A percentile compares a stretch with the other conserved stretches of the same genome.
Conservation (phyloP, 2,113 vertebrate genomes). For the Plotosus lineatus region DNA sequence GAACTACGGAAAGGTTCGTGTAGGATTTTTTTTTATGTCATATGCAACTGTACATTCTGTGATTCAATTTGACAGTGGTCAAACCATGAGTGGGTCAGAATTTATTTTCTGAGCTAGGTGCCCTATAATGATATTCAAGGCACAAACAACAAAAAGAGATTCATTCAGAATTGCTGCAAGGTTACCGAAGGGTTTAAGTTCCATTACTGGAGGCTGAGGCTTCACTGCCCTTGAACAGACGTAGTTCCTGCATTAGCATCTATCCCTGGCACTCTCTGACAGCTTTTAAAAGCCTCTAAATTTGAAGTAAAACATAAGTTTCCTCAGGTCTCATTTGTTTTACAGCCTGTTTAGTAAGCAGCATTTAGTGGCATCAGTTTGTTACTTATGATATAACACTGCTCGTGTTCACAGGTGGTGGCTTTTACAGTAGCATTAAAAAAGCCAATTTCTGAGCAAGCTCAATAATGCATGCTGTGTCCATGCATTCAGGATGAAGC, state of each 20-base stretch:
- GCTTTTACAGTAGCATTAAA: constrained; percentile 63
- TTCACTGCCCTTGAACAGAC: constrained; percentile 48
- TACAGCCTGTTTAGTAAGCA: constrained; percentile 52
- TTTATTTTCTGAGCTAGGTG: too few species aligned
- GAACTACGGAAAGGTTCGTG: too few species aligned
- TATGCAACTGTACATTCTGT: too few species aligned
- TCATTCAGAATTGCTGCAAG: too few species aligned
- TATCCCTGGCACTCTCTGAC: constrained; percentile 44
- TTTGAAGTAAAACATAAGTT: constrained; percentile 61
- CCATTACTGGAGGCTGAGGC: too few species aligned
- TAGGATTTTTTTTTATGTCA: too few species aligned
- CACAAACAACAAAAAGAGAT: too few species aligned
- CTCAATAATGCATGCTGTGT: constrained; percentile 53
- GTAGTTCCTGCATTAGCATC: constrained; percentile 57
- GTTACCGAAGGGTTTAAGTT: too few species aligned
- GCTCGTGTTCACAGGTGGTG: constrained; percentile 48
- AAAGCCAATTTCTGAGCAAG: constrained; percentile 55
- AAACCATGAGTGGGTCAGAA: too few species aligned
- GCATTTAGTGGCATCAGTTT: constrained; percentile 58
- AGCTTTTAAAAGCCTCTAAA: constrained; percentile 46
- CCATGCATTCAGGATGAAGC: constrained; percentile 50
- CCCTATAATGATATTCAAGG: too few species aligned
- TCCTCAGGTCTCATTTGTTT: constrained; percentile 65
- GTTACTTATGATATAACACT: constrained; percentile 61
- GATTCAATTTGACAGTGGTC: too few species aligned